phyloP scores from a whole-genome alignment of 92 coral and sea anemone genomes.

The Paramuricea clavata region DNA sequence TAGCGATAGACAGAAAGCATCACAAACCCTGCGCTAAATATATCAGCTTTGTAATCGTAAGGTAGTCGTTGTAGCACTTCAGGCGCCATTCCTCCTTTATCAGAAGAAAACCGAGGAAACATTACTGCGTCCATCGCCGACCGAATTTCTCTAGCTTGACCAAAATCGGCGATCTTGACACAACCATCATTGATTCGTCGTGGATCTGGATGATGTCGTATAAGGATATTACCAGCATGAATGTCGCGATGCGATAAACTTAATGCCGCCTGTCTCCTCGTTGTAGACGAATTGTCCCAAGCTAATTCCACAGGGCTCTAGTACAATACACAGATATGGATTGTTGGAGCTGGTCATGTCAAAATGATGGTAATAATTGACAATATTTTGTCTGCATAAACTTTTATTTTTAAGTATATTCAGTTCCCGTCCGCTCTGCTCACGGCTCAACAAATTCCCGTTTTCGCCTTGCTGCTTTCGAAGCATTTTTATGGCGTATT shows the following conservation, averaged over 20 bases:
- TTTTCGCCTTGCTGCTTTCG: neutral
- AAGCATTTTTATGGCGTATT: slow-evolving; percentile 15
- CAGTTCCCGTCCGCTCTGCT: slow-evolving; percentile 19
- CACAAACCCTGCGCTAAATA: too few relatives aligned
- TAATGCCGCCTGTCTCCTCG: neutral
- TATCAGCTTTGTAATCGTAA: too few relatives aligned
- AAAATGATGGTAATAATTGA: neutral
- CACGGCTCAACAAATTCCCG: too few relatives aligned
- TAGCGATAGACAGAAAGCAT: too few relatives aligned
- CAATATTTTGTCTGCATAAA: neutral
- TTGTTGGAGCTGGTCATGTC: too few relatives aligned
- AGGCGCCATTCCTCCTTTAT: too few relatives aligned
- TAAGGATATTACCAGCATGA: slow-evolving; percentile 9
- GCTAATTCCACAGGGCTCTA: neutral
- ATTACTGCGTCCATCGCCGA: too few relatives aligned
- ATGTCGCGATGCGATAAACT: slow-evolving; percentile 11
- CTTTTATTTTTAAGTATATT: neutral
- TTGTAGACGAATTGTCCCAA: neutral
- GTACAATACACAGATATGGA: neutral
- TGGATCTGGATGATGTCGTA: slow-evolving; percentile 15
- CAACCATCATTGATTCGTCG: neutral
- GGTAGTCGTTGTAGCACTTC: too few relatives aligned
- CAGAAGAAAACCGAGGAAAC: too few relatives aligned
- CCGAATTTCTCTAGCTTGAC: slow-evolving; percentile 8
- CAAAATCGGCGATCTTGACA: slow-evolving; percentile 44